Percentiles rank a stretch among this genome's conserved stretches.
Evolutionary conservation across 2,888 invertebrate genomes (phyloP).

Genomic region (Acanthosoma haemorrhoidale): DNA sequence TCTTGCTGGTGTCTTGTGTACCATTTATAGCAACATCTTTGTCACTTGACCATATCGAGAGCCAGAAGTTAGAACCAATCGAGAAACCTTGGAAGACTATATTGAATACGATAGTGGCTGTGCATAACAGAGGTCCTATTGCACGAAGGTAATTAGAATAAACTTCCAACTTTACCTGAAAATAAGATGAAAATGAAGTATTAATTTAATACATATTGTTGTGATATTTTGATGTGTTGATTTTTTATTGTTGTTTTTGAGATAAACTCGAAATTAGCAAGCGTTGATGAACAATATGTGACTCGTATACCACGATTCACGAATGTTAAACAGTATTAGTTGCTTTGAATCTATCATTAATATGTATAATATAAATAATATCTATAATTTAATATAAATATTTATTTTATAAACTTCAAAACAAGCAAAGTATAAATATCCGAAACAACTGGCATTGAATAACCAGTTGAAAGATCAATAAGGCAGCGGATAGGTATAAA

Average conservation of each 20-base stretch:
- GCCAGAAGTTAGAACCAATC: conserved; percentile 78
- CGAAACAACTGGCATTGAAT: too few species aligned
- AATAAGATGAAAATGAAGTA: conserved; percentile 46
- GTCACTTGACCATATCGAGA: conserved; percentile 73
- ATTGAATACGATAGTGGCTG: conserved; percentile 73
- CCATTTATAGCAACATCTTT: conserved; percentile 44
- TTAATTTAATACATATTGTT: too few species aligned
- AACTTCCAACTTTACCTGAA: conserved; percentile 75
- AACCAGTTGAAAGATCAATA: too few species aligned
- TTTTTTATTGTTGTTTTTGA: neutral
- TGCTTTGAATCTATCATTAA: neutral
- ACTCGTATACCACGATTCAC: too few species aligned
- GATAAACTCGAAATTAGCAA: too few species aligned
- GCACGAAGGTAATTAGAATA: conserved; percentile 83
- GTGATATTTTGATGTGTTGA: neutral
- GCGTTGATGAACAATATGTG: too few species aligned
- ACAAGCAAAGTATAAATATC: too few species aligned
- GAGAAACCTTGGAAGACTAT: conserved; percentile 76
- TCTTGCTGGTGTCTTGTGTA: conserved; percentile 47
- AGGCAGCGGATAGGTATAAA: too few species aligned
- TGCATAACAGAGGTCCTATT: conserved; percentile 68
- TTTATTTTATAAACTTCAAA: too few species aligned
- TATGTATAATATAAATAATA: too few species aligned
- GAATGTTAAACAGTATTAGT: too few species aligned
- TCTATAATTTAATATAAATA: too few species aligned